Conservation (phyloP, 2,797 vertebrate species). For the Lagodon rhomboides region DNA sequence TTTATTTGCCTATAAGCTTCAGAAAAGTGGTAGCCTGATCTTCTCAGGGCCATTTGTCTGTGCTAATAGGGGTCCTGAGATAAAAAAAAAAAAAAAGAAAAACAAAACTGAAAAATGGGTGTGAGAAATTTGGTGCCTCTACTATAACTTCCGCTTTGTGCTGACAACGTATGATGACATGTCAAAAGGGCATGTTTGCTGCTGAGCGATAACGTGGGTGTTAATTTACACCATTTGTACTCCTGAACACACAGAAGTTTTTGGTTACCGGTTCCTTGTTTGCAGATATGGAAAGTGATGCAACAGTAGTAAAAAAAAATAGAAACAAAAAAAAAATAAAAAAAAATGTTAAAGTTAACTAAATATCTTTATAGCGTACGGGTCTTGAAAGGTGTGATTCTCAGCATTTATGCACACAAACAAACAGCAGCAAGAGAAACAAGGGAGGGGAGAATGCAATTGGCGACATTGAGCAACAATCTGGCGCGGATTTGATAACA, state of each 20-base stretch:
- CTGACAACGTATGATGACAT: slow-evolving; percentile 38
- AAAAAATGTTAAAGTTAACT: too few species aligned
- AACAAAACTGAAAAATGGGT: slow-evolving; percentile 20
- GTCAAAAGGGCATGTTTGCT: slow-evolving; percentile 38
- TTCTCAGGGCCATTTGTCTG: slow-evolving; percentile 37
- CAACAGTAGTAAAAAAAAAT: slow-evolving; percentile 15
- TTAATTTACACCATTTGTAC: slow-evolving; percentile 17
- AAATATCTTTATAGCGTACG: slow-evolving; percentile 21
- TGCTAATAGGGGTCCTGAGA: slow-evolving; percentile 48
- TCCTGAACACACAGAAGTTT: neutral
- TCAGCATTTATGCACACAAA: slow-evolving; percentile 25
- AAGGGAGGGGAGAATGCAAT: slow-evolving; percentile 30
- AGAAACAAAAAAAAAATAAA: too few species aligned
- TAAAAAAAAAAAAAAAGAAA: slow-evolving; percentile 11
- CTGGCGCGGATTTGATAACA: slow-evolving; percentile 17
- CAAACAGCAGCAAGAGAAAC: slow-evolving; percentile 17
- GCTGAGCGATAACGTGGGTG: slow-evolving; percentile 18
- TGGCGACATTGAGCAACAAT: slow-evolving; percentile 24
- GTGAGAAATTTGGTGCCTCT: slow-evolving; percentile 59
- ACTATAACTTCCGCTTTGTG: slow-evolving; percentile 49
- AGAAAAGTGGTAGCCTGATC: slow-evolving; percentile 18
- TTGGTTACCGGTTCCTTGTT: neutral
- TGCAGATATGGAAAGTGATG: slow-evolving; percentile 31
- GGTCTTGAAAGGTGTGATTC: neutral
- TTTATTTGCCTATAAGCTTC: slow-evolving; percentile 42